Base-by-base conservation (phyloP, 2,888 invertebrate genomes). In the Chalcis sispes region DNA sequence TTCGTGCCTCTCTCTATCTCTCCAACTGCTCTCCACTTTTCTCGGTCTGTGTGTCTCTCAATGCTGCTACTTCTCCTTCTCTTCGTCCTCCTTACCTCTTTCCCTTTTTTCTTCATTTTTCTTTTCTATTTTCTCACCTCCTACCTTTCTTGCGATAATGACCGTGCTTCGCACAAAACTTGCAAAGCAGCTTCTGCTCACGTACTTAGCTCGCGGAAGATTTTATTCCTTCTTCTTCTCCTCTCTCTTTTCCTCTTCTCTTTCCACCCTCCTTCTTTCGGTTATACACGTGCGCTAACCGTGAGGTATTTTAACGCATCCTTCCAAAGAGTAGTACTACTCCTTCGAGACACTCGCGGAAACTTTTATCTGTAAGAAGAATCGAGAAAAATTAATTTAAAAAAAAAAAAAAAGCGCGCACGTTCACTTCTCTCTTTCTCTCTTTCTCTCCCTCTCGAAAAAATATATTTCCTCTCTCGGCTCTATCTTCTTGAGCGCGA, bases 301-400 rank as follows among this genome's bases (percentile, higher is more conserved):
- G 27, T 5, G 32, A 42, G 56, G 36, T 56, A 27, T 61, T 42
- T 10, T 50, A 46, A 40, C 50, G 54, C 61, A 3, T 5, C 3
- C 56, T 29, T 40, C 18, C 48, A 3, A n/a, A 8, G 20, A 29
- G 29, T 50, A 20, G 15, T 32, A 4, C 46, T n/a, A 7, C n/a
- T n/a, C 32, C 23, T n/a, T n/a, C n/a, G n/a, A n/a, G n/a, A n/a
- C n/a, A n/a, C 4, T 20, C 46, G 56, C 2, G 13, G 32, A 69
- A 80, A 79, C 64, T 80, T 80, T 80, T 80, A 81, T 81, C 79
- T 71, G 66, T 50, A 13, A 56, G 78, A 52, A 66, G 71, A 77
- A 80, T 80, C 80, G 73, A 71, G 67, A 81, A 81, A 81, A 82
- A 81, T 81, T 82, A 80, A 82, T 81, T 82, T 79, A 54, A 70